Evolutionary conservation across 2,888 invertebrate genomes (phyloP).

Genomic region (Gerris lacustris): DNA sequence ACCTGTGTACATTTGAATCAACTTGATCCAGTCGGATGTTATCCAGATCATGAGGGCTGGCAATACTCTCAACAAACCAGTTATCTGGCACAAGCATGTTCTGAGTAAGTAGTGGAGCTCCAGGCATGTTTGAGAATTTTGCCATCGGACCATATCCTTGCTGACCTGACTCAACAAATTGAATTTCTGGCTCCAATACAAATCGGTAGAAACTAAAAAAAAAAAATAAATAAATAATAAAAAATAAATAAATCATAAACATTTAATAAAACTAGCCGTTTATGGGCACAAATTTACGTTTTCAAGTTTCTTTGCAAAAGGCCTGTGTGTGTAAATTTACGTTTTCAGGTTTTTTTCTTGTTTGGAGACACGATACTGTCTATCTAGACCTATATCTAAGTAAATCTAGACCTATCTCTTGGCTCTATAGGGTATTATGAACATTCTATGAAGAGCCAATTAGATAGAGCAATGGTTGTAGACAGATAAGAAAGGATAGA

Average conservation of each 20-base stretch:
- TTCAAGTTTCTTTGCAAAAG: too few relatives aligned
- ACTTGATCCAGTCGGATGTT: slow-evolving; percentile 92
- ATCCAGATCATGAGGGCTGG: slow-evolving; percentile 89
- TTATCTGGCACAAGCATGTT: slow-evolving; percentile 83
- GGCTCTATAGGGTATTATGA: too few relatives aligned
- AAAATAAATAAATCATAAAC: not conserved
- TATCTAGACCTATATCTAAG: too few relatives aligned
- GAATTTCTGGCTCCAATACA: slow-evolving; percentile 79
- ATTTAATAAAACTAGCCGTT: too few relatives aligned
- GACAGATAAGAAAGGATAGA: too few relatives aligned
- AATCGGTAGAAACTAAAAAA: slow-evolving; percentile 81
- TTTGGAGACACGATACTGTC: too few relatives aligned
- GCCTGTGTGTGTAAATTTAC: too few relatives aligned
- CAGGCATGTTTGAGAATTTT: slow-evolving; percentile 77
- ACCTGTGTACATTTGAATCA: slow-evolving; percentile 73
- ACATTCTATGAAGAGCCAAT: too few relatives aligned
- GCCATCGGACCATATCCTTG: slow-evolving; percentile 64
- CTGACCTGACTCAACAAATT: slow-evolving; percentile 60
- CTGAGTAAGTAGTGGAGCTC: slow-evolving; percentile 81
- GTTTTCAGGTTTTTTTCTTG: too few relatives aligned
- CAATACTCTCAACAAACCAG: slow-evolving; percentile 88
- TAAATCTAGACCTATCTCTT: too few relatives aligned
- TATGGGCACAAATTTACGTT: slow-evolving; percentile 2
- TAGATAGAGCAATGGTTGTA: too few relatives aligned
- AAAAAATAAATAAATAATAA: slow-evolving; percentile 22